phyloP scores from a whole-genome alignment of 2,113 vertebrate species.

The Dipodomys stephensi region DNA sequence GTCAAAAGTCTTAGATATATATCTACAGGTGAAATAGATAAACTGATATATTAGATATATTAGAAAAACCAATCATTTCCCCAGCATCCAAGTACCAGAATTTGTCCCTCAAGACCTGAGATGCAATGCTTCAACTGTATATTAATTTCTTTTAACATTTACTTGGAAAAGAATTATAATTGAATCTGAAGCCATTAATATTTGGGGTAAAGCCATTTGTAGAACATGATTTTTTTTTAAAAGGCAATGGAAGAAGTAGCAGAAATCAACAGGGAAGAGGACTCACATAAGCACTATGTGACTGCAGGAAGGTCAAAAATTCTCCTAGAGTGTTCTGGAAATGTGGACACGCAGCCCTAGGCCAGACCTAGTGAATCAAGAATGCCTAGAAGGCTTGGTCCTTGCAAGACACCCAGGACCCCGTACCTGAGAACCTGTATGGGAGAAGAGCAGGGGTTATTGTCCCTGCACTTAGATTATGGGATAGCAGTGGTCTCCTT shows the following conservation, averaged over 20 bases:
- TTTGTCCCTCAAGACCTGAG: background rate
- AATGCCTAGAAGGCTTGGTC: background rate
- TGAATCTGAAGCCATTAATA: background rate
- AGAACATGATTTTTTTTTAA: conserved; percentile 15
- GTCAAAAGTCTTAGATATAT: background rate
- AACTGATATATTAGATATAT: background rate
- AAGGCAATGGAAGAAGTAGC: background rate
- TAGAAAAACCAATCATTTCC: background rate
- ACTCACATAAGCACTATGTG: background rate
- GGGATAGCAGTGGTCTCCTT: background rate
- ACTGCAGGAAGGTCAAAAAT: background rate
- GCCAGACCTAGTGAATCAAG: background rate
- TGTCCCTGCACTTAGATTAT: background rate
- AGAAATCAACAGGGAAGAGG: background rate
- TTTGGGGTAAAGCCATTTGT: conserved; percentile 15
- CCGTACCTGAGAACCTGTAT: background rate
- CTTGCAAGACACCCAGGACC: accelerated
- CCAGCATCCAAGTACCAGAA: background rate
- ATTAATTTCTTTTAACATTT: conserved; percentile 45
- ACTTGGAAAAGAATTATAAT: background rate
- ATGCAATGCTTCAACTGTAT: background rate
- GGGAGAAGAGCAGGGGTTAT: too few relatives aligned
- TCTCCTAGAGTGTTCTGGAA: background rate
- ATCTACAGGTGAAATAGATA: background rate
- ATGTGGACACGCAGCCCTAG: background rate